Base-by-base conservation (phyloP, 2,113 vertebrate species). In the Cephalopterus ornatus region DNA sequence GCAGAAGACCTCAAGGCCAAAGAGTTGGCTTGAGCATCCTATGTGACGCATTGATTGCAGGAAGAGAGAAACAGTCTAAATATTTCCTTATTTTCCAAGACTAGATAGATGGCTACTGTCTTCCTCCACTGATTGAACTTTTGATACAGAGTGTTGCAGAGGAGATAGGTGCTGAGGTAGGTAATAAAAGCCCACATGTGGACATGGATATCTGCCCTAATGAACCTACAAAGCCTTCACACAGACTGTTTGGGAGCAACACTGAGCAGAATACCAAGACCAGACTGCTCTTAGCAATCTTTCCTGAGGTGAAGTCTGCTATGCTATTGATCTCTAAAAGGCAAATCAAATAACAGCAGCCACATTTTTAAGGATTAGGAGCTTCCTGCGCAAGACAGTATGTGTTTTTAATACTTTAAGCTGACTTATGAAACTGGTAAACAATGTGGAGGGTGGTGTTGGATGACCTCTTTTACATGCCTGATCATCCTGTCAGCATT, bases 371-470 rank as follows among this genome's bases (percentile, higher is more conserved):
- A 96, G 95, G 93, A 97, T 96, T 96, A 96, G 80, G 85, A 88
- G 85, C 81, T 96, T 97, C 91, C 95, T 86, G 55, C 85, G 65
- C 88, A 94, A 91, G 95, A 94, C 88, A 78, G 67, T 88, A 46
- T 87, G 67, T 85, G 62, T 91, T 96, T 95, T 97, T 96, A 95
- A 93, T 96, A 94, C 96, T 93, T 97, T 96, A 97, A 97, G 95
- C 96, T 92, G 92, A 93, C 85, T 95, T 90, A 85, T 15, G 22
- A 94, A 91, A 67, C 85, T 55, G 81, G 86, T 94, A 94, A 97
- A 96, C 78, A 97, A 78, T 77, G 89, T 50, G 72, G 52, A 94
- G 49, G 74, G 76, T 74, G 62, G 52, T 92, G 63, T 53, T 94
- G 68, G 89, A 53, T 96, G 93, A 95, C 85, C 94, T 96, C 93